A percentile compares a stretch with the other conserved stretches of the same genome.
phyloP scores from a whole-genome alignment of 2,797 vertebrate species.

The Danionella dracula region DNA sequence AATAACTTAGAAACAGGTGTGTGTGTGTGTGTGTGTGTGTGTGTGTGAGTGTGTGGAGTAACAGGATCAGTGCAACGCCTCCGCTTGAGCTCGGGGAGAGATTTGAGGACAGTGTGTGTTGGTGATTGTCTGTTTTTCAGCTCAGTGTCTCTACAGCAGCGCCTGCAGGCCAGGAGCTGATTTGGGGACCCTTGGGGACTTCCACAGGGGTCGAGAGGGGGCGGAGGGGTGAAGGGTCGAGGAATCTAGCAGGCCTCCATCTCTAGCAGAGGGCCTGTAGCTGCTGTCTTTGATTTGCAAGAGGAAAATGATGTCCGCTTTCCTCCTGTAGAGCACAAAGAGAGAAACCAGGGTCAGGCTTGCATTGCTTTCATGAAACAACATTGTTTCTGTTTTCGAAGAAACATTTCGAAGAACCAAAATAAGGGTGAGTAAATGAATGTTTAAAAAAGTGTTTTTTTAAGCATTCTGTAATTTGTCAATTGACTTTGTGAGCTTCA shows the following conservation, averaged over 20 bases:
- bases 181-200: constrained; percentile 73
- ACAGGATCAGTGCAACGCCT: constrained; percentile 71
- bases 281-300: constrained; percentile 92
- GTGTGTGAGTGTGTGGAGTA: constrained; percentile 44
- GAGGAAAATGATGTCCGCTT: constrained; percentile 90
- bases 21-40: constrained; percentile 11
- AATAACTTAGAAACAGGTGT: constrained; percentile 62
- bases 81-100: constrained; percentile 54
- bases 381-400: no score
- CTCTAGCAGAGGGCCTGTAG: constrained; percentile 92
- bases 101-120: constrained; percentile 42
- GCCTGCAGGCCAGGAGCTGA: constrained; percentile 68
- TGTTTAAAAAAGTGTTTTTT: no score
- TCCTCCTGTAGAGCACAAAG: constrained; percentile 73
- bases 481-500: no score
- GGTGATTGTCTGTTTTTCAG: constrained; percentile 94
- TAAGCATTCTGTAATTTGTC: no score
- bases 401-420: no score
- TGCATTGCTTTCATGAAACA: not conserved
- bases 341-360: not conserved
- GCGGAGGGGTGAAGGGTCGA: constrained; percentile 62
- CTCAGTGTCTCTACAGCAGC: constrained; percentile 83
- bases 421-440: no score
- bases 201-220: constrained; percentile 69
- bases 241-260: constrained; percentile 97